Base-by-base conservation (phyloP, 2,888 invertebrate genomes). In the Panorpa germanica region DNA sequence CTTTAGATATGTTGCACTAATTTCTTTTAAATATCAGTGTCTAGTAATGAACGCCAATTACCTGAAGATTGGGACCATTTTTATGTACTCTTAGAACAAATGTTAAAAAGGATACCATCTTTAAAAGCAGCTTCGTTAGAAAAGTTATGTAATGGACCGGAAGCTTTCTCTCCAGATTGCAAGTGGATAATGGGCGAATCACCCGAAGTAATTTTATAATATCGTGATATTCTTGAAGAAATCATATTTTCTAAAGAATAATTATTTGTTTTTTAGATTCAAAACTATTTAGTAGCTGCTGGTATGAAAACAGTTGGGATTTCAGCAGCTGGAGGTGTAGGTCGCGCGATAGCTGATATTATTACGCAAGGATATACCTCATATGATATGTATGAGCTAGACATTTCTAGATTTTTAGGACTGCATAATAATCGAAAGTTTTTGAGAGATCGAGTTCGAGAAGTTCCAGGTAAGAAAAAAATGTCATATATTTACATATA, bases 221-320 rank as follows among this genome's bases (percentile, higher is more conserved):
- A 47, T 23, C 23, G n/a, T 20, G 20, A 9, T n/a, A 20, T 8
- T 8, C n/a, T 20, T 11, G 9, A 9, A 27, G 10, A 11, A n/a
- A 9, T 28, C 25, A 13, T 12, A 13, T 32, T 20, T 24, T 22
- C 20, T 33, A 13, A 29, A 4, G 10, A 10, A 29, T 30, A 30
- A 23, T 20, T 31, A 19, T 22, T 31, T 13, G 29, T 31, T 15
- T 39, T 49, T 21, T 47, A 82, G 78, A 73, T 90, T 41, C 63
- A 68, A 41, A 86, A 86, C 46, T 91, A 91, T 50, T 76, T 73
- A 49, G 75, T 96, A 22, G 90, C 93, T 1, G 86, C 91, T 21
- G 96, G 95, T 3, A 86, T 93, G 77, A 90, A 90, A 60, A 88
- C 91, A 0, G 78, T 86, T 17, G 95, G 95, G n/a, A 77, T 93